phyloP scores from a whole-genome alignment of 2,113 vertebrate genomes.

The Lagopus muta region DNA sequence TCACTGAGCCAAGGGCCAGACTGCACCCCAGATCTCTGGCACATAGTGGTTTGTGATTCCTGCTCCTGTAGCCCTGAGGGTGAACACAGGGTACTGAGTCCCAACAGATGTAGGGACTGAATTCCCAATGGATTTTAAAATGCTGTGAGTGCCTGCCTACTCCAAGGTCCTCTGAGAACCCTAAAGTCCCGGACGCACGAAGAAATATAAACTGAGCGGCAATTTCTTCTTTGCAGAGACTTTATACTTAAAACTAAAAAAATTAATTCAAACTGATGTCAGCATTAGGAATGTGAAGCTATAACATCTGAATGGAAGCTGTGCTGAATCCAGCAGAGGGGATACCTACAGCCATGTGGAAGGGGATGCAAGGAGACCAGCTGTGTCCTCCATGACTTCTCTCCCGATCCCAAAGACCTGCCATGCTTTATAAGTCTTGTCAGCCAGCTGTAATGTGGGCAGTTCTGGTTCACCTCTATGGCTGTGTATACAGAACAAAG shows the following conservation, averaged over 20 bases:
- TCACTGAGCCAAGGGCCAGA: neutral
- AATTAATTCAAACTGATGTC: neutral
- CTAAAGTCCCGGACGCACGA: neutral
- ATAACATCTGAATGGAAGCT: neutral
- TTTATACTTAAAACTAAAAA: neutral
- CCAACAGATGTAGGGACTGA: neutral
- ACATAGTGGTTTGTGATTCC: neutral
- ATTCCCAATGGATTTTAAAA: neutral
- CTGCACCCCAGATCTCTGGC: neutral
- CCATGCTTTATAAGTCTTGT: fast-evolving
- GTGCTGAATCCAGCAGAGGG: neutral
- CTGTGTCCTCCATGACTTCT: neutral
- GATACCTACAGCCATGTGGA: neutral
- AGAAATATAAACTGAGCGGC: neutral
- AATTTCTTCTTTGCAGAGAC: neutral
- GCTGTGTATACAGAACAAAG: neutral
- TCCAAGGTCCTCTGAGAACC: neutral
- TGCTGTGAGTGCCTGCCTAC: neutral
- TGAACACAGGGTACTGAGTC: neutral
- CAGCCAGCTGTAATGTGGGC: neutral
- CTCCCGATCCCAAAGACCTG: neutral
- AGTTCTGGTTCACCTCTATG: neutral
- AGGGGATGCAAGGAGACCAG: neutral
- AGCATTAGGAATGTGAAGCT: neutral
- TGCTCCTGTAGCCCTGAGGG: neutral